Base-by-base conservation (phyloP, 2,888 invertebrate species). In the Acleris emargana region DNA sequence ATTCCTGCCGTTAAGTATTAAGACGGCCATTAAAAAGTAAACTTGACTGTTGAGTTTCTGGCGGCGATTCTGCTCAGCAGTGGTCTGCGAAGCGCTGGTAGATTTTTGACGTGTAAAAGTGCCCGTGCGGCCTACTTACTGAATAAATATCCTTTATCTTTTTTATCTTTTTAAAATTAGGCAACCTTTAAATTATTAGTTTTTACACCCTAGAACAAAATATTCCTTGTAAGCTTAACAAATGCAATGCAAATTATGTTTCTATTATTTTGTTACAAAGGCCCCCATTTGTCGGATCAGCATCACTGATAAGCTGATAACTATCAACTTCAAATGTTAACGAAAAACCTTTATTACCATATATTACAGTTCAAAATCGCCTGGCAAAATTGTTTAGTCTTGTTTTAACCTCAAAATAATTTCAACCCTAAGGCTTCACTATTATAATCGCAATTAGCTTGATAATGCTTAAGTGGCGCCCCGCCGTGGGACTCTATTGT, bases 281-380 rank as follows among this genome's bases (percentile, higher is more conserved):
- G 70, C 69, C 69, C 72, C 70, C 73, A 72, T 70, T 69, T 64
- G 55, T 20, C 62, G 57, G 61, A 55, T 69, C 68, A 78, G 76
- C 77, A 55, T 69, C 68, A 78, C 76, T 78, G 84, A 86, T 84
- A 82, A 75, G 77, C 76, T 78, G 84, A 86, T 84, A 82, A 75
- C 78, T 75, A 84, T 83, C 38, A 13, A 38, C 38, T 38, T 13
- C 11, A 38, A 38, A 4, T 38, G 13, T 38, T 11, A 38, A 32
- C 32, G 11, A 38, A 84, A 78, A 77, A 72, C 75, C 69, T 74
- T 64, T 75, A 72, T 76, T 75, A 77, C 79, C 78, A 79, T 78
- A 74, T 7, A 76, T 76, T 77, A 77, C 76, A 74, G 47, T 17
- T 25, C 17, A 22, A 54, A 62, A 13, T 32, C n/a, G 5, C 17